Base-by-base conservation (phyloP, 1,140 invertebrate genomes). In the Drosophila guanche region DNA sequence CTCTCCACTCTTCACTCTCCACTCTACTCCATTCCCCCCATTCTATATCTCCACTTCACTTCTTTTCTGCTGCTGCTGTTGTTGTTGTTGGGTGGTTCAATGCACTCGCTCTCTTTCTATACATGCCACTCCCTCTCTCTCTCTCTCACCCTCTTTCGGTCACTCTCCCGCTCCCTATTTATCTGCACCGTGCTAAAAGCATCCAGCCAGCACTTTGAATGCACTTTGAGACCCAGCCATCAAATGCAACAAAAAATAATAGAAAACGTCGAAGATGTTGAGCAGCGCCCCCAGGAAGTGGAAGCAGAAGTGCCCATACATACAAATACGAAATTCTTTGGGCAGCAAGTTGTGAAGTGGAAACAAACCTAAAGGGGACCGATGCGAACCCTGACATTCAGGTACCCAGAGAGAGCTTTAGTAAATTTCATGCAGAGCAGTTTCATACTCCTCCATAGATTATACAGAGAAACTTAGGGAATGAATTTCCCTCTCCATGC, bases 181-280 rank as follows among this genome's bases (percentile, higher is more conserved):
- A 5, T 22, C 33, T 41, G 58, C 68, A 55, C 27, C 42, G 68
- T 72, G 69, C 69, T 72, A 72, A 72, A 72, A 72, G 69, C 70
- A 72, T 72, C 50, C 56, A 72, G 33, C 57, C 48, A 65, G 61
- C 45, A 48, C 56, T 69, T 72, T 72, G 37, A 43, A 29, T 51
- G 69, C 69, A 72, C 68, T 72, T 72, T 72, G 69, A 68, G 68
- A 50, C 57, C 68, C 47, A 58, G 60, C 68, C 68, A 72, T 71
- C 68, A 71, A 71, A 71, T 55, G 69, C 57, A 72, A 29, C n/a
- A 71, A 71, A 47, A 47, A 37, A 54, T 27, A 37, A 40, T 33
- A 70, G 45, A 61, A 72, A 72, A 54, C 63, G 51, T 69, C 66
- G 65, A 69, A 68, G 66, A 41, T 47, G 65, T 33, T 63, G 59